Percentiles rank a stretch among this genome's conserved stretches.
Evolutionary conservation across 2,888 invertebrate species (phyloP).

Genomic region (Actias luna): DNA sequence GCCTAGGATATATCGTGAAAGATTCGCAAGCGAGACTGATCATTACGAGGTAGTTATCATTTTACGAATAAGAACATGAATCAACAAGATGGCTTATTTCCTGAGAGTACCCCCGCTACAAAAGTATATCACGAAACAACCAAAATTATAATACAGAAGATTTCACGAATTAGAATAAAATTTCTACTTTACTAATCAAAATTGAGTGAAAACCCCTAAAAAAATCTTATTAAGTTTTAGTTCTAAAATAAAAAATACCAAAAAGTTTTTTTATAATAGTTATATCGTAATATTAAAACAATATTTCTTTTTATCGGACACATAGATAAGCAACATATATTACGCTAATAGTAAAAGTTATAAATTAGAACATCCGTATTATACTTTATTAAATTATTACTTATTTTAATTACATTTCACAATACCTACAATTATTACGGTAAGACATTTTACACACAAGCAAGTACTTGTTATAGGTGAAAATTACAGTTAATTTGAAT

Average conservation of each 20-base stretch:
- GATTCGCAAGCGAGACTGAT: too few relatives aligned
- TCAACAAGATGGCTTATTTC: too few relatives aligned
- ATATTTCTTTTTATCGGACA: background rate
- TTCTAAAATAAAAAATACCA: background rate
- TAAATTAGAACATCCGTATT: slow-evolving; percentile 19
- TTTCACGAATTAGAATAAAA: too few relatives aligned
- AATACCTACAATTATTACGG: background rate
- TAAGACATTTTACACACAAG: background rate
- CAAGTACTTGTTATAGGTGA: background rate
- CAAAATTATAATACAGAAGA: too few relatives aligned
- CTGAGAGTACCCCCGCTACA: too few relatives aligned
- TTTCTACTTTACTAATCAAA: too few relatives aligned
- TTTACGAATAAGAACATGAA: too few relatives aligned
- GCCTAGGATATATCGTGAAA: too few relatives aligned
- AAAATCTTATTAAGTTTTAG: background rate
- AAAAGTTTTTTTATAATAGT: background rate
- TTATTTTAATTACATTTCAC: slow-evolving; percentile 4
- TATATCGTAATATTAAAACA: background rate
- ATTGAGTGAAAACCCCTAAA: too few relatives aligned
- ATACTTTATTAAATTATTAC: slow-evolving; percentile 6
- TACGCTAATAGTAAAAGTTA: background rate
- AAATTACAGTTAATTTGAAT: background rate
- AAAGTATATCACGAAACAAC: too few relatives aligned
- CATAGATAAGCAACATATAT: background rate
- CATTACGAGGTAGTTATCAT: too few relatives aligned